Evolutionary conservation across 2,113 vertebrate genomes (phyloP).

Genomic region (Lamprologus ornatipinnis): DNA sequence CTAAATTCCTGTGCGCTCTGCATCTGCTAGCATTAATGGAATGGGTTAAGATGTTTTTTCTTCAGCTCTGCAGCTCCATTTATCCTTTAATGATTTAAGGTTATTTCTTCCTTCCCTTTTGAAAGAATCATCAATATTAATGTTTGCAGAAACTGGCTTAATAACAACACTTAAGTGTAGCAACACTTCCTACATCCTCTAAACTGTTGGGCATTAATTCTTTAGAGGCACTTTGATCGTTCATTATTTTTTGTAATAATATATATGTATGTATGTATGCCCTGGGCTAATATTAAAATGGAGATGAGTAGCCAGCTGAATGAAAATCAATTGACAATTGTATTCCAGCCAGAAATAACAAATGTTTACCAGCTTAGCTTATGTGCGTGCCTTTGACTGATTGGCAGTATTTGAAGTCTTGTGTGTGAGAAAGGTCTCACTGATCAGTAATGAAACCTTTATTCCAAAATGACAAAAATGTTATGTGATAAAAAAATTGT

Average conservation of each 20-base stretch:
- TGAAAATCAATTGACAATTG: background rate
- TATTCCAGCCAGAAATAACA: background rate
- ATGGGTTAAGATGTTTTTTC: background rate
- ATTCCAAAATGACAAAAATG: accelerated
- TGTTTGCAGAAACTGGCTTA: background rate
- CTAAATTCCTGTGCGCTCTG: background rate
- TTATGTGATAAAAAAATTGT: background rate
- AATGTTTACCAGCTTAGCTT: background rate
- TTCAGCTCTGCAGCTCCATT: background rate
- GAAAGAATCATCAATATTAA: background rate
- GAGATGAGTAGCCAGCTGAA: background rate
- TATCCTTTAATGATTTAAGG: background rate
- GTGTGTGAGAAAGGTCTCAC: background rate
- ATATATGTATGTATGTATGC: background rate
- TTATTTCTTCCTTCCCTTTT: background rate
- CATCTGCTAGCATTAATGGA: background rate
- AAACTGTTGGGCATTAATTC: background rate
- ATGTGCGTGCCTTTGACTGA: background rate
- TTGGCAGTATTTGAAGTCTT: background rate
- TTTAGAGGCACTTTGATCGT: background rate
- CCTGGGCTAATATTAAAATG: background rate
- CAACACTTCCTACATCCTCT: background rate
- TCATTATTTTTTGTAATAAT: background rate
- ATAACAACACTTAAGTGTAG: background rate
- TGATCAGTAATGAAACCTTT: background rate